These are phyloP conservation scores for Catharus minimus DNA, from an alignment of 2,113 vertebrate species.

Conservation along the genomic window DNA sequence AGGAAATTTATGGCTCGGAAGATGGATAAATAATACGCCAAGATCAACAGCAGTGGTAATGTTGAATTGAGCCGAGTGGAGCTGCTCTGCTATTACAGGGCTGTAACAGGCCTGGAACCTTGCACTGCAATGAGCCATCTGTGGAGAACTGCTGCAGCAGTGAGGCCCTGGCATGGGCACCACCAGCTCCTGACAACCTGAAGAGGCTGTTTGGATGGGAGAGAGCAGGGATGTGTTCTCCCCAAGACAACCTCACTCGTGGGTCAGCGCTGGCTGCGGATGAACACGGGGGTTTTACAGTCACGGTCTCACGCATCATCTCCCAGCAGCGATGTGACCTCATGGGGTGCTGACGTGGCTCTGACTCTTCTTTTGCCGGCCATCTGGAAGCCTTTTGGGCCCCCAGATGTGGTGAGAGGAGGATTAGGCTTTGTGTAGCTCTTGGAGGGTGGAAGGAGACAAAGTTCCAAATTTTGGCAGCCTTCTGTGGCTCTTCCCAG, in stretches of 20 bases:
- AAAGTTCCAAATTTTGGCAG: background rate
- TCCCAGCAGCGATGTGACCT: background rate
- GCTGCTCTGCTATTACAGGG: background rate
- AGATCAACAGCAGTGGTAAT: constrained; percentile 32
- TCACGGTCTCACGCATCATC: background rate
- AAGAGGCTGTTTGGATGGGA: background rate
- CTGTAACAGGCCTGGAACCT: background rate
- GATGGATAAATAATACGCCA: constrained; percentile 26
- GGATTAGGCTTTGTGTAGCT: background rate
- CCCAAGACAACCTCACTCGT: fast-evolving
- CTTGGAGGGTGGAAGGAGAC: background rate
- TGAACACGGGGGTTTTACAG: background rate
- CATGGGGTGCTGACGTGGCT: background rate
- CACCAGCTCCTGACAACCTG: background rate
- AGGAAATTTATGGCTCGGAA: constrained; percentile 35
- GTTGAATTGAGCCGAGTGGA: background rate
- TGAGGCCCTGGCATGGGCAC: background rate
- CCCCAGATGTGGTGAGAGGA: background rate
- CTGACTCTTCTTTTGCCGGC: background rate
- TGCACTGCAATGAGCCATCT: background rate
- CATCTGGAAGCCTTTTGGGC: background rate
- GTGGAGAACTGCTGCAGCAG: background rate
- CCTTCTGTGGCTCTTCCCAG: background rate
- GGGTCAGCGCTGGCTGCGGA: background rate
- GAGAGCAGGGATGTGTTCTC: background rate